Base-by-base conservation (phyloP, 2,888 invertebrate species). In the Apodemia hepburni region DNA sequence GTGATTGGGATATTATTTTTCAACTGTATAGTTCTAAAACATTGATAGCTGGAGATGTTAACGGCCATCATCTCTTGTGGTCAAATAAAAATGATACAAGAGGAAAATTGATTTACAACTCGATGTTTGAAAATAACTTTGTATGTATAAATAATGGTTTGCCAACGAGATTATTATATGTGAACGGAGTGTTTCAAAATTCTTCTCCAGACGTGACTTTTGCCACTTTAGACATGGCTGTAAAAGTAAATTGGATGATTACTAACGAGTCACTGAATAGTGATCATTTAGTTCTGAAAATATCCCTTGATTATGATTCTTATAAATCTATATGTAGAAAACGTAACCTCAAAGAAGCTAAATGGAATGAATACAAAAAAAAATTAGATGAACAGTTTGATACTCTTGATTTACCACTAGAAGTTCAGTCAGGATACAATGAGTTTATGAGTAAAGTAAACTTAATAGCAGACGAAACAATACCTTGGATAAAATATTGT, bases 1-100 rank as follows among this genome's bases (percentile, higher is more conserved):
- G 38, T 17, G 38, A 65, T 27, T 65, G 63, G 65, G 62, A 65
- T 42, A 42, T 22, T 12, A 12, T 65, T n/a, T 63, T 63, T 59
- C 38, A 59, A 17, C n/a, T 38, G 12, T 42, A 38, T 45, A 17
- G n/a, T 6, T 51, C n/a, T 33, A 54, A 61, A 8, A 42, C 59
- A 9, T 27, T 63, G n/a, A 61, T 61, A 12, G 51, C 58, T 1
- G 64, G 64, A 4, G 61, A 64, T n/a, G 58, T 64, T 45, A 63
- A 63, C 47, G 62, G 65, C 0, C 62, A 65, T 18, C 62, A 65
- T 61, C 29, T 47, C 11, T 18, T 42, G 15, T 57, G 61, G 64
- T 61, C 64, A 12, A n/a, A 59, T 35, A 60, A 62, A 18, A 35
- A n/a, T 33, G 61, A 64, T 58, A n/a, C 47, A 47, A 61, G 64